These are phyloP conservation scores for Poecilobothrus nobilitatus DNA, from an alignment of 2,888 invertebrate genomes.

Conservation along the genomic window DNA sequence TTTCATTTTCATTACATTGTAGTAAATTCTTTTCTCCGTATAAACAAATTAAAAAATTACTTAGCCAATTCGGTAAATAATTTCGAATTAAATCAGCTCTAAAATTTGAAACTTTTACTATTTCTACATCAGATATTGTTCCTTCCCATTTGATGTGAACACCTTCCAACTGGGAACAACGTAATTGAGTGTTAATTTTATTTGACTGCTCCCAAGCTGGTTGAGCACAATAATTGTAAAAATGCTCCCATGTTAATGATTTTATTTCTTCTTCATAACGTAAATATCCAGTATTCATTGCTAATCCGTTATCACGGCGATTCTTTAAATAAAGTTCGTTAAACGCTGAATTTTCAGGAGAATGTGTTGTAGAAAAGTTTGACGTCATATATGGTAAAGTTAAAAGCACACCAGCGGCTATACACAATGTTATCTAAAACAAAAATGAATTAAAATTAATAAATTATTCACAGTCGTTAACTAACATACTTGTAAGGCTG, in stretches of 20 bases:
- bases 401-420: slow-evolving; percentile 52
- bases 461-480: slow-evolving; percentile 23
- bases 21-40: slow-evolving; percentile 59
- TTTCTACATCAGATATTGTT: slow-evolving; percentile 57
- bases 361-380: slow-evolving; percentile 44
- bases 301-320: slow-evolving; percentile 34
- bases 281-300: not conserved
- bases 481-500: slow-evolving; percentile 57
- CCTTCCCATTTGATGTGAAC: slow-evolving; percentile 63
- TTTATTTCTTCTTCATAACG: not conserved
- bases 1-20: slow-evolving; percentile 45
- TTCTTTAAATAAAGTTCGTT: slow-evolving; percentile 13
- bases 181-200: slow-evolving; percentile 63
- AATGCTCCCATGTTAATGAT: slow-evolving; percentile 64
- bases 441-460: not conserved
- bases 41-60: slow-evolving; percentile 56
- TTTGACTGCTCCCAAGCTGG: slow-evolving; percentile 65
- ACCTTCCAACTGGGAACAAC: slow-evolving; percentile 64
- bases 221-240: slow-evolving; percentile 65
- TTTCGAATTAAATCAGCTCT: slow-evolving; percentile 50
- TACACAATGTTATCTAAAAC: slow-evolving; percentile 49
- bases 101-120: slow-evolving; percentile 56
- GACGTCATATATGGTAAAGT: slow-evolving; percentile 54
- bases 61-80: slow-evolving; percentile 53
- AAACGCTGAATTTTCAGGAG: slow-evolving; percentile 34